Conservation (phyloP, 2,888 invertebrate species). For the Protonemura montana region DNA sequence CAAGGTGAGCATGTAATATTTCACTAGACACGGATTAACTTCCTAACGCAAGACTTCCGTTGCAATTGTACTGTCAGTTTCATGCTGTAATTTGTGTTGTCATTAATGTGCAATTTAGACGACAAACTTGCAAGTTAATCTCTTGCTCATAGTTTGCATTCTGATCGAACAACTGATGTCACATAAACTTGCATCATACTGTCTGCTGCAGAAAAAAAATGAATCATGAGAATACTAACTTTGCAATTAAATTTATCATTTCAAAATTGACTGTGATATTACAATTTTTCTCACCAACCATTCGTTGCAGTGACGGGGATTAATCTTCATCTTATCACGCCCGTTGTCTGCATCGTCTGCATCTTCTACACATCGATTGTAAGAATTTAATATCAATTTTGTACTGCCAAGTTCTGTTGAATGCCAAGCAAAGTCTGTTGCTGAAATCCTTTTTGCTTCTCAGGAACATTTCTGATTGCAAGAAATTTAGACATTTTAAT, state of each 20-base stretch:
- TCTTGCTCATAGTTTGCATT: not conserved
- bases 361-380: constrained; percentile 61
- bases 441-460: too few relatives aligned
- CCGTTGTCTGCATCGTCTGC: constrained; percentile 59
- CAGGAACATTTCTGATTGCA: too few relatives aligned
- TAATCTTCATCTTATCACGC: constrained; percentile 53
- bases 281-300: too few relatives aligned
- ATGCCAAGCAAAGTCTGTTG: too few relatives aligned
- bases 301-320: constrained; percentile 52
- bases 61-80: not conserved
- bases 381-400: too few relatives aligned
- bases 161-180: too few relatives aligned
- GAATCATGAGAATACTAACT: not conserved
- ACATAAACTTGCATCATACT: too few relatives aligned
- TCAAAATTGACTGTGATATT: too few relatives aligned
- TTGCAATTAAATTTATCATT: too few relatives aligned
- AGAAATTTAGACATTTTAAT: too few relatives aligned
- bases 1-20: constrained; percentile 66
- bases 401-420: too few relatives aligned
- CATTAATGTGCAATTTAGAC: not conserved
- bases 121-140: not conserved
- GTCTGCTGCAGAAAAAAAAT: not conserved
- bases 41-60: not conserved
- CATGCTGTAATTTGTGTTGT: not conserved
- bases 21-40: not conserved